Percentiles rank a stretch among this genome's conserved stretches.
Evolutionary conservation across 2,888 invertebrate genomes (phyloP).

Genomic region (Oasisia sp.): DNA sequence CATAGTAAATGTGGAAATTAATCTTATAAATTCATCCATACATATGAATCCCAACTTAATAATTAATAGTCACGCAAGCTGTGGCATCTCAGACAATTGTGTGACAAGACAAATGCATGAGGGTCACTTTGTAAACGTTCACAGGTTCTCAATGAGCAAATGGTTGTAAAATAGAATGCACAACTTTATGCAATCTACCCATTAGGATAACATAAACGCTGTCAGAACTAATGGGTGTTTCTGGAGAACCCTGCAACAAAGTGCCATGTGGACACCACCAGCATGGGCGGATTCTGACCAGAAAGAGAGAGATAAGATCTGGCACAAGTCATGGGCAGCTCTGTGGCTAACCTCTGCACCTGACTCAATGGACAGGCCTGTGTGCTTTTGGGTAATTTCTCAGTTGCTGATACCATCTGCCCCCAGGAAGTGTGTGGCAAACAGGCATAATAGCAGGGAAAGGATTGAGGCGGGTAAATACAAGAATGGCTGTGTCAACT

Average conservation of each 20-base stretch:
- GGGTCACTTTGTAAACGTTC: not conserved
- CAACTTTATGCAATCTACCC: not conserved
- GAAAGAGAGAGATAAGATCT: not conserved
- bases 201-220: not conserved
- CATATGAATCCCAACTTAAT: too few species aligned
- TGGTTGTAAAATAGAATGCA: not conserved
- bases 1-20: not conserved
- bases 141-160: not conserved
- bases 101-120: not conserved
- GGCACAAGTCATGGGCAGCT: not conserved
- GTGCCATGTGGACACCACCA: not conserved
- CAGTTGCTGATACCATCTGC: not conserved
- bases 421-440: not conserved
- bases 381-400: not conserved
- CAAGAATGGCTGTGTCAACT: not conserved
- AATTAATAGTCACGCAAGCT: not conserved
- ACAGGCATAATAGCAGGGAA: not conserved
- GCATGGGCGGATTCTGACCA: not conserved
- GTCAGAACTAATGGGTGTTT: not conserved
- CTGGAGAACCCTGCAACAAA: not conserved
- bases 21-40: not conserved
- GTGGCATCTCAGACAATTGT: not conserved
- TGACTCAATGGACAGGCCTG: not conserved
- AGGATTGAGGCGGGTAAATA: not conserved
- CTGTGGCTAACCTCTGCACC: not conserved